These are phyloP conservation scores for Suricata suricatta DNA, from an alignment of 2,113 vertebrate genomes.

Conservation along the genomic window DNA sequence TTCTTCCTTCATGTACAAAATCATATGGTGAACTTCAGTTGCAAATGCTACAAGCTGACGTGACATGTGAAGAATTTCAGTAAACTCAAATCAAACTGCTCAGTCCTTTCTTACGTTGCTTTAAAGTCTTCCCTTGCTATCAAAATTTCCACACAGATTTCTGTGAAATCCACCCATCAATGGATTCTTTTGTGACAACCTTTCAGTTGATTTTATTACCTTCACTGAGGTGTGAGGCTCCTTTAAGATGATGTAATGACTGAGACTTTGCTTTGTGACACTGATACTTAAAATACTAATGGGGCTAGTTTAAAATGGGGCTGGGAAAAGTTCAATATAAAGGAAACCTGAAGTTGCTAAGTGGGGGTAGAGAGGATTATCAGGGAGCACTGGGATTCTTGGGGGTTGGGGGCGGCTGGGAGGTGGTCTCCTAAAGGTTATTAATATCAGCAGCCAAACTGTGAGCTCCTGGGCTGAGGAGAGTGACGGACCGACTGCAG, in stretches of 20 bases:
- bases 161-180: background rate
- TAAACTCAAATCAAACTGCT: slow-evolving; percentile 31
- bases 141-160: slow-evolving; percentile 29
- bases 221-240: slow-evolving; percentile 38
- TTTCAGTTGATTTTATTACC: slow-evolving; percentile 44
- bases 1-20: slow-evolving; percentile 51
- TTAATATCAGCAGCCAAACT: slow-evolving; percentile 82
- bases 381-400: slow-evolving; percentile 77
- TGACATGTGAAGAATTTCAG: slow-evolving; percentile 21
- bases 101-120: slow-evolving; percentile 48
- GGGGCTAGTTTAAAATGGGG: slow-evolving; percentile 78
- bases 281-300: slow-evolving; percentile 81
- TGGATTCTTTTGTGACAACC: background rate
- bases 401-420: background rate
- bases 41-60: background rate
- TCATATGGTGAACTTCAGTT: slow-evolving; percentile 18
- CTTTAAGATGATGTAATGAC: slow-evolving; percentile 78
- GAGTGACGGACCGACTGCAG: slow-evolving; percentile 74
- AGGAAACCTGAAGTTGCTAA: slow-evolving; percentile 78
- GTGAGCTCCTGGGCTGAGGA: slow-evolving; percentile 59
- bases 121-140: slow-evolving; percentile 50
- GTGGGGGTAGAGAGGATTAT: slow-evolving; percentile 74
- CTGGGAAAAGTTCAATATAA: slow-evolving; percentile 75
- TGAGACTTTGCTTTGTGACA: slow-evolving; percentile 77
- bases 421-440: slow-evolving; percentile 81